A percentile compares a stretch with the other conserved stretches of the same genome.
These are phyloP conservation scores for Saturnia japonica DNA, from an alignment of 2,888 invertebrate species.

Conservation along the genomic window DNA sequence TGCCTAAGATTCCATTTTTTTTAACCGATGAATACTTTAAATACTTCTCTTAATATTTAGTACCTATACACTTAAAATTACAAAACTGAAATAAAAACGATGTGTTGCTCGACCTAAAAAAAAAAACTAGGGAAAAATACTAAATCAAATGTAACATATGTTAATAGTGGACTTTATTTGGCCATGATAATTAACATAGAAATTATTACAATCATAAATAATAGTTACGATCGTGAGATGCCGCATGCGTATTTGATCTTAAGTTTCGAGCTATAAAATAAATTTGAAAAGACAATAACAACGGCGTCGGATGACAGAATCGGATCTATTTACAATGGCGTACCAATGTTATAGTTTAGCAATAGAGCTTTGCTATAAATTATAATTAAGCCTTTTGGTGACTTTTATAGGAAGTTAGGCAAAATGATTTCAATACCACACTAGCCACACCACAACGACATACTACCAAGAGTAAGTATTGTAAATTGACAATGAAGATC, in stretches of 20 bases:
- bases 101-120: background rate
- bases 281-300: slow-evolving; percentile 50
- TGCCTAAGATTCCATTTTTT: background rate
- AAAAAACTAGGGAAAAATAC: no score
- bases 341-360: slow-evolving; percentile 42
- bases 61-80: no score
- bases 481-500: no score
- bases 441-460: no score
- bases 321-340: slow-evolving; percentile 45
- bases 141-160: slow-evolving; percentile 18
- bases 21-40: background rate
- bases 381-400: slow-evolving; percentile 30
- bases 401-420: background rate
- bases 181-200: slow-evolving; percentile 21
- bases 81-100: no score
- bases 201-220: slow-evolving; percentile 38
- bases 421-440: no score
- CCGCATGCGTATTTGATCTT: slow-evolving; percentile 42
- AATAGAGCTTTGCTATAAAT: slow-evolving; percentile 41
- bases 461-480: no score
- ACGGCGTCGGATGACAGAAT: slow-evolving; percentile 44
- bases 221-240: slow-evolving; percentile 43
- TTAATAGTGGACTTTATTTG: slow-evolving; percentile 18
- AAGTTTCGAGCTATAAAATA: slow-evolving; percentile 50
- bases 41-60: background rate